A percentile compares a stretch with the other conserved stretches of the same genome.
phyloP scores from a whole-genome alignment of 2,113 vertebrate species.

The Halcyon malimbica region DNA sequence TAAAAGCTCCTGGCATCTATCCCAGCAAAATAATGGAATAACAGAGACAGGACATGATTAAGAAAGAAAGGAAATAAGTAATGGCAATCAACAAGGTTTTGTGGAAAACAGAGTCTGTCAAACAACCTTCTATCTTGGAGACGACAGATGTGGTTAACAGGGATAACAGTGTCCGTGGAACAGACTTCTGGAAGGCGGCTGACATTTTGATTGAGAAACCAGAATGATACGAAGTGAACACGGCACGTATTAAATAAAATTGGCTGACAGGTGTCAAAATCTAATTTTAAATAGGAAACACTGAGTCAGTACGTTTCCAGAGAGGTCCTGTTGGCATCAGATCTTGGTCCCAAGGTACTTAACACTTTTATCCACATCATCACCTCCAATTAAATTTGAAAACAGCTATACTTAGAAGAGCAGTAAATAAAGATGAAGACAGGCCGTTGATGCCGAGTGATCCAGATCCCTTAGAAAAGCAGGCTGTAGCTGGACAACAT shows the following conservation, averaged over 20 bases:
- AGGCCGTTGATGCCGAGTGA: neutral
- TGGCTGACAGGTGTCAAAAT: conserved; percentile 57
- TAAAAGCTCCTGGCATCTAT: conserved; percentile 24
- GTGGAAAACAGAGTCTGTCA: conserved; percentile 51
- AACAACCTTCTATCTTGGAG: conserved; percentile 39
- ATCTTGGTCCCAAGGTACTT: conserved; percentile 11
- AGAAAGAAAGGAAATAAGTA: conserved; percentile 67
- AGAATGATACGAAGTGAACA: neutral
- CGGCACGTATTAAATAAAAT: neutral
- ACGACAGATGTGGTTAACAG: conserved; percentile 19
- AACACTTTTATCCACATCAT: conserved; percentile 33
- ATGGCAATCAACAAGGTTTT: conserved; percentile 41
- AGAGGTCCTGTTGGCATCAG: conserved; percentile 18
- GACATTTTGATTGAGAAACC: conserved; percentile 28
- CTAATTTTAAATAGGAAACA: conserved; percentile 41
- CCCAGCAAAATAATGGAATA: conserved; percentile 51
- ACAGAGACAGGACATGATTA: conserved; percentile 43
- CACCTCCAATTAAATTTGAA: conserved; percentile 27
- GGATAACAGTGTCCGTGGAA: conserved; percentile 21
- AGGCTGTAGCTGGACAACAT: conserved; percentile 38
- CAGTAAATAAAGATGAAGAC: conserved; percentile 46
- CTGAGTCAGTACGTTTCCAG: conserved; percentile 26
- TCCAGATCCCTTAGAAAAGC: conserved; percentile 3
- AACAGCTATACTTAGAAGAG: conserved; percentile 42
- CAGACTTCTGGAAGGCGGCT: conserved; percentile 31